Evolutionary conservation across 53 echinoderm and acorn worm species (phyloP).

Genomic region (Arbacia lixula): DNA sequence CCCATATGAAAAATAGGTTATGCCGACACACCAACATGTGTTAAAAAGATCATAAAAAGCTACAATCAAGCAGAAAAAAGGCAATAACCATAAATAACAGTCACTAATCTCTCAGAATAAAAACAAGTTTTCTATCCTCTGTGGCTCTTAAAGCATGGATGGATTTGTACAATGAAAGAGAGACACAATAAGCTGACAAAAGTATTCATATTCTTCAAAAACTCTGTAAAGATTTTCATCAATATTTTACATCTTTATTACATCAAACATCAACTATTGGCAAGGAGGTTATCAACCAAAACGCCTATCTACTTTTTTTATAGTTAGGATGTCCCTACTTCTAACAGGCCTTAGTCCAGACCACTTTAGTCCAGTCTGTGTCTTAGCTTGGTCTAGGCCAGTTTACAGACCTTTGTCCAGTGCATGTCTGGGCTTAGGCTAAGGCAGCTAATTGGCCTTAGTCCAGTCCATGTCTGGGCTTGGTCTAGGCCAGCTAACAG

Average conservation of each 20-base stretch:
- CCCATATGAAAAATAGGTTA: too few relatives aligned
- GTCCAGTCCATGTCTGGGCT: too few relatives aligned
- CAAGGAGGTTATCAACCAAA: conserved; percentile 32
- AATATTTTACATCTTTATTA: conserved; percentile 40
- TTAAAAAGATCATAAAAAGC: too few relatives aligned
- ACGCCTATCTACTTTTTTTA: neutral
- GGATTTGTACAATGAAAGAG: conserved; percentile 64
- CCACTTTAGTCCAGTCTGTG: too few relatives aligned
- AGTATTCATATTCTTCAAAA: conserved; percentile 43
- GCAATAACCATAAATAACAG: neutral
- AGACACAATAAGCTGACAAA: conserved; percentile 2
- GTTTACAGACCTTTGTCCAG: too few relatives aligned
- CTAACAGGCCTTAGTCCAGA: too few relatives aligned
- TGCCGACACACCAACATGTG: too few relatives aligned
- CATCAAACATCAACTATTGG: neutral
- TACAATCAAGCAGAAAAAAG: too few relatives aligned
- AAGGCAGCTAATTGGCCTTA: too few relatives aligned
- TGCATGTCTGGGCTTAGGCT: too few relatives aligned
- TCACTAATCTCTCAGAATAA: neutral
- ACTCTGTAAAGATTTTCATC: conserved; percentile 6
- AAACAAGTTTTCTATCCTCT: neutral
- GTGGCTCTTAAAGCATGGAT: conserved; percentile 46
- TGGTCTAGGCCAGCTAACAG: too few relatives aligned
- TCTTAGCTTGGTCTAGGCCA: too few relatives aligned
- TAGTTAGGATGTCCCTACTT: conserved; percentile 20